phyloP scores from a whole-genome alignment of 2,113 vertebrate genomes.

The Nestor notabilis region DNA sequence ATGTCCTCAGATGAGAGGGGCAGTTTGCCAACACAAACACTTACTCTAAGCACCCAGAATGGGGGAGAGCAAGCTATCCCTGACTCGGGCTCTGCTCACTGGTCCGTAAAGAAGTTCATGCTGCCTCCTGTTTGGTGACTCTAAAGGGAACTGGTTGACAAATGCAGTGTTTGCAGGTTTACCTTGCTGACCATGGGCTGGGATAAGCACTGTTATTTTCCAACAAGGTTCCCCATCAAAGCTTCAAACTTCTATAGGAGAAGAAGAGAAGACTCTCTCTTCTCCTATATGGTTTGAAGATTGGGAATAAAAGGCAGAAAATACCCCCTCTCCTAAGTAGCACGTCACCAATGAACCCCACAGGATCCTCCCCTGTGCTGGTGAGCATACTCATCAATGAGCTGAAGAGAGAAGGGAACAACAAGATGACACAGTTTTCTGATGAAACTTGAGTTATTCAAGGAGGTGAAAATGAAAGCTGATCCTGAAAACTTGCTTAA shows the following conservation, averaged over 20 bases:
- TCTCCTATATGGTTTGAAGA: not conserved
- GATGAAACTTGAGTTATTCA: not conserved
- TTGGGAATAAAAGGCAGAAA: not conserved
- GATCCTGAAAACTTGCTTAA: not conserved
- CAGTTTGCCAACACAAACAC: slow-evolving; percentile 22
- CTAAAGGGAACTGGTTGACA: not conserved
- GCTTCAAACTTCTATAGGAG: not conserved
- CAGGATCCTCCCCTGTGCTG: not conserved
- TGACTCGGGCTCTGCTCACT: not conserved
- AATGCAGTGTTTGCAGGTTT: not conserved
- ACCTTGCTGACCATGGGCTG: not conserved
- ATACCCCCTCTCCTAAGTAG: not conserved
- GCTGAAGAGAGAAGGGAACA: not conserved
- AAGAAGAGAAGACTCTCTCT: not conserved
- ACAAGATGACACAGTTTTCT: not conserved
- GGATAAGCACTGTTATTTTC: not conserved
- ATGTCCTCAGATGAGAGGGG: slow-evolving; percentile 6
- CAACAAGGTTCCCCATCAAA: not conserved
- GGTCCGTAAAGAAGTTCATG: not conserved
- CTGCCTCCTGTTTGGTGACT: not conserved
- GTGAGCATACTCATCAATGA: not conserved
- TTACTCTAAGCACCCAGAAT: not conserved
- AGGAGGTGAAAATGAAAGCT: not conserved
- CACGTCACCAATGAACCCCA: not conserved
- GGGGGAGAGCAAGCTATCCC: not conserved